Evolutionary conservation across 2,113 vertebrate species (phyloP).

Genomic region (Tenrec ecaudatus): DNA sequence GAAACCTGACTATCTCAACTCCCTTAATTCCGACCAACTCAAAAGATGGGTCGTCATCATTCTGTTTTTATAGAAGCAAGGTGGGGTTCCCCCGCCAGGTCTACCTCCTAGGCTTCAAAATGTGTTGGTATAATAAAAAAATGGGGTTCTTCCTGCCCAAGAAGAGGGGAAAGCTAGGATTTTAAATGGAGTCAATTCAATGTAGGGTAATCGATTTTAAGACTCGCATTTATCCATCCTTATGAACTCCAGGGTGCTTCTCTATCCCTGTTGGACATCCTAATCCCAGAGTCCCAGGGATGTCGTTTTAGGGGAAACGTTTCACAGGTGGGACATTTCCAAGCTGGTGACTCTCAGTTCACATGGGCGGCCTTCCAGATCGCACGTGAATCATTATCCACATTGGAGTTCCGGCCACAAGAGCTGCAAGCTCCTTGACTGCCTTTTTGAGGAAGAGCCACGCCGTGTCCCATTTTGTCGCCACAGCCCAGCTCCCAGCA

Average conservation of each 20-base stretch:
- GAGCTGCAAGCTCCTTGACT: background rate
- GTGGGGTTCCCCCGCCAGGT: background rate
- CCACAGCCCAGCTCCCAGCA: background rate
- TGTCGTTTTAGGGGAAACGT: background rate
- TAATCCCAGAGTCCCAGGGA: background rate
- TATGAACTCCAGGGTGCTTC: background rate
- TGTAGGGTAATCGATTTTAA: background rate
- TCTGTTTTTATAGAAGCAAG: background rate
- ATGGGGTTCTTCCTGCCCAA: background rate
- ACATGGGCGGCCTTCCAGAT: background rate
- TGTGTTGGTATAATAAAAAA: background rate
- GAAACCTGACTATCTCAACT: background rate
- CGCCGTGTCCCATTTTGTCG: accelerated
- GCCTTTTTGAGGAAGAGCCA: background rate
- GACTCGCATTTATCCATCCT: background rate
- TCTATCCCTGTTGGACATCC: background rate
- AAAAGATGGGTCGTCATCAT: background rate
- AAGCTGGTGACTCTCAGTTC: background rate
- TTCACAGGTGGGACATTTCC: background rate
- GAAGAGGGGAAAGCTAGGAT: background rate
- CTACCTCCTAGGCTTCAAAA: background rate
- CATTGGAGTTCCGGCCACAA: background rate
- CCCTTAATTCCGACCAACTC: background rate
- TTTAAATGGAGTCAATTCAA: background rate
- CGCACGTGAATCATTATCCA: too few relatives aligned